phyloP scores from a whole-genome alignment of 2,888 invertebrate species.

The Amphimallon solstitiale region DNA sequence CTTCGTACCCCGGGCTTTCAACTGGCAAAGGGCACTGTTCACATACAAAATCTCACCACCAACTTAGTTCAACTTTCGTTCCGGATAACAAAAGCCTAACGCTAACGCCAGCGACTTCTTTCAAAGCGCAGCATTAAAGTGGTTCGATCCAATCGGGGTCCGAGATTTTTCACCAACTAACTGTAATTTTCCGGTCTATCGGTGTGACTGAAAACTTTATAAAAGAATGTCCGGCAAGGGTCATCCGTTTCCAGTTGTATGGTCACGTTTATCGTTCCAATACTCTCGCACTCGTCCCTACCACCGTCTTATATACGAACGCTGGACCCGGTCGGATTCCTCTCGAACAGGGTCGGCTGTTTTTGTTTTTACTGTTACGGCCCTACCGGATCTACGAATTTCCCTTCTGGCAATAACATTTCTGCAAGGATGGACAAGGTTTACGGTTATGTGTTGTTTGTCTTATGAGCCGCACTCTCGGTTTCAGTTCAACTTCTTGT shows the following conservation, averaged over 20 bases:
- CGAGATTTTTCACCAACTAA: constrained; percentile 37
- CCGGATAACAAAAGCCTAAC: constrained; percentile 36
- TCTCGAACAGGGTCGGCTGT: background rate
- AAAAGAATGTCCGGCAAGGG: constrained; percentile 41
- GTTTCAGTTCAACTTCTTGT: constrained; percentile 17
- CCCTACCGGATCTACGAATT: constrained; percentile 31
- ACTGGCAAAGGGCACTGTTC: background rate
- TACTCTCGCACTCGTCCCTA: background rate
- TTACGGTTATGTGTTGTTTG: constrained; percentile 39
- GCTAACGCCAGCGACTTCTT: constrained; percentile 18
- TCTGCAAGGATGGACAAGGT: constrained; percentile 36
- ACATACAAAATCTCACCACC: constrained; percentile 13
- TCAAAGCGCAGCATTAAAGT: constrained; percentile 34
- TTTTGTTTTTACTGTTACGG: constrained; percentile 40
- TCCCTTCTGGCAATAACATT: constrained; percentile 32
- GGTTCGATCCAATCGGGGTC: constrained; percentile 32
- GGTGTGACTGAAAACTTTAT: constrained; percentile 36
- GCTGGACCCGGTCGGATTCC: background rate
- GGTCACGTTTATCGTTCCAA: constrained; percentile 38
- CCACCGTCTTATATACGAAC: background rate
- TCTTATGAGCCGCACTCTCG: constrained; percentile 22
- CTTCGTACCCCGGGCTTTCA: background rate
- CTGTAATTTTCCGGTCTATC: constrained; percentile 44
- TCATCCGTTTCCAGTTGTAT: constrained; percentile 45
- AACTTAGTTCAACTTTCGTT: constrained; percentile 23